A percentile compares a stretch with the other conserved stretches of the same genome.
These are phyloP conservation scores for Drosophila stalkeri DNA, from an alignment of 2,888 invertebrate genomes.

Conservation along the genomic window DNA sequence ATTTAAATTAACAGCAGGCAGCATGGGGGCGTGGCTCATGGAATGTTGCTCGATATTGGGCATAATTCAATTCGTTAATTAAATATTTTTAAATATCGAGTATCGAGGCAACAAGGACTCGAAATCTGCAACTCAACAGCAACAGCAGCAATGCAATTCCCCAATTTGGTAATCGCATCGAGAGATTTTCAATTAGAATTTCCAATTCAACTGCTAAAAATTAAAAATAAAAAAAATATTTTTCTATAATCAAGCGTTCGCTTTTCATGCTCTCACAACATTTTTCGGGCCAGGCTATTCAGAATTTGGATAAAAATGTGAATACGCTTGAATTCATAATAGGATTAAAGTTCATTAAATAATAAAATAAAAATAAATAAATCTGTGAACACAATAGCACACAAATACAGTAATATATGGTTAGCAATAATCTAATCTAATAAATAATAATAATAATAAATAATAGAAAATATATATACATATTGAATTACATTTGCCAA, in stretches of 20 bases:
- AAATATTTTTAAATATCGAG: slow-evolving; percentile 79
- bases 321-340: background rate
- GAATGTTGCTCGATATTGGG: slow-evolving; percentile 26
- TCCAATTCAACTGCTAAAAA: slow-evolving; percentile 48
- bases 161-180: slow-evolving; percentile 53
- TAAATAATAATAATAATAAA: background rate
- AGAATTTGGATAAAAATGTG: background rate
- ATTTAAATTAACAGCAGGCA: slow-evolving; percentile 67
- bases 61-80: slow-evolving; percentile 80
- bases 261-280: slow-evolving; percentile 6
- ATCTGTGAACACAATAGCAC: background rate
- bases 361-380: background rate
- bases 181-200: slow-evolving; percentile 77
- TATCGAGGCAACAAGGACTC: slow-evolving; percentile 22
- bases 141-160: slow-evolving; percentile 44
- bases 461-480: background rate
- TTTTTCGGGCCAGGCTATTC: background rate
- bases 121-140: slow-evolving; percentile 20
- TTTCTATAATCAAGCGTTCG: slow-evolving; percentile 20
- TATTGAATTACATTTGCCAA: background rate
- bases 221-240: slow-evolving; percentile 8
- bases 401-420: background rate
- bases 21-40: slow-evolving; percentile 5
- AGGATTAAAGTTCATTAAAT: slow-evolving; percentile 1
- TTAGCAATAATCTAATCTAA: background rate